Conservation (phyloP, 92 coral and sea anemone genomes). For the Galaxea fascicularis region DNA sequence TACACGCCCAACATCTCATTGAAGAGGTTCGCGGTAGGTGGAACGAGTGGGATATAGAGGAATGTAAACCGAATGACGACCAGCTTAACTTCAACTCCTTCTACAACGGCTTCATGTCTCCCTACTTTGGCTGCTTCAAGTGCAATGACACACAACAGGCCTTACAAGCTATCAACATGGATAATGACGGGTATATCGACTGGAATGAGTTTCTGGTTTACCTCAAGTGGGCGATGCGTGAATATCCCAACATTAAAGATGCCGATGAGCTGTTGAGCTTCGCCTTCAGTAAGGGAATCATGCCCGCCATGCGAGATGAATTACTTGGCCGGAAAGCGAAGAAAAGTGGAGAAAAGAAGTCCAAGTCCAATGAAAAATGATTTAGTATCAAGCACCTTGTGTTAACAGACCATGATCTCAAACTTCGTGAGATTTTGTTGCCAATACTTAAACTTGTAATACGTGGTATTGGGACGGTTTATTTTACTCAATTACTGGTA, state of each 20-base stretch:
- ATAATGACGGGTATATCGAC: conserved; percentile 74
- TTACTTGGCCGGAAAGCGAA: conserved; percentile 14
- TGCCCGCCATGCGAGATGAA: conserved; percentile 90
- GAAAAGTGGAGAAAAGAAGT: background rate
- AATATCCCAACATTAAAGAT: conserved; percentile 61
- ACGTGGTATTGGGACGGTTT: too few relatives aligned
- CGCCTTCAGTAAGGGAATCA: conserved; percentile 75
- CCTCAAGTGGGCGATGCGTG: conserved; percentile 68
- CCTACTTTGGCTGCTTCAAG: conserved; percentile 81
- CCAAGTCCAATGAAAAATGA: too few relatives aligned
- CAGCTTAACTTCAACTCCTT: conserved; percentile 73
- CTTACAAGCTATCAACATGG: conserved; percentile 80
- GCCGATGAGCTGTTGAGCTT: conserved; percentile 56
- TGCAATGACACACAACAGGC: conserved; percentile 69
- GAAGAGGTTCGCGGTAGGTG: conserved; percentile 63
- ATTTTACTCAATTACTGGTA: too few relatives aligned
- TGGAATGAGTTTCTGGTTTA: conserved; percentile 75
- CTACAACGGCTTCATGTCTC: conserved; percentile 83
- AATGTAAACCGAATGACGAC: conserved; percentile 53
- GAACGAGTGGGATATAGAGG: conserved; percentile 68
- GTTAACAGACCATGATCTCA: too few relatives aligned
- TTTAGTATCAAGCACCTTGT: too few relatives aligned
- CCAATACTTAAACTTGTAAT: too few relatives aligned
- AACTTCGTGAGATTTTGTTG: too few relatives aligned
- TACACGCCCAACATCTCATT: conserved; percentile 49